Conservation (phyloP, 1,140 invertebrate species). For the Zaprionus ornatus region DNA sequence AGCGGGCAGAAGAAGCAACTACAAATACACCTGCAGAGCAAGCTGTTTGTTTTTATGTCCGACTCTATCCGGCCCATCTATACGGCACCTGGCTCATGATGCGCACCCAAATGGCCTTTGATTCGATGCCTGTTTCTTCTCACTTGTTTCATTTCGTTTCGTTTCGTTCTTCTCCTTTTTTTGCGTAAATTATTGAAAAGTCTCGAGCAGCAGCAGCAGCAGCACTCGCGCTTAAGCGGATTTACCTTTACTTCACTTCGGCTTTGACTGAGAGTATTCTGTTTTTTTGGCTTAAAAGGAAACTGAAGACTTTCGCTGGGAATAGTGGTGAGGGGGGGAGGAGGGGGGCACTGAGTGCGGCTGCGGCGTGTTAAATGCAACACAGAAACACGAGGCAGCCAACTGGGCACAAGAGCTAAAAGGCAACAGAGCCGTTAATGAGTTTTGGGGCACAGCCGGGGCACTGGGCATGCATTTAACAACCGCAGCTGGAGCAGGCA, state of each 20-base stretch:
- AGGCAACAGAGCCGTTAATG: slow-evolving; percentile 69
- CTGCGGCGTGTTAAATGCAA: slow-evolving; percentile 52
- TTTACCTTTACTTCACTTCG: slow-evolving; percentile 33
- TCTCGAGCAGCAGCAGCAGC: slow-evolving; percentile 47
- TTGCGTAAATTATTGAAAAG: slow-evolving; percentile 74
- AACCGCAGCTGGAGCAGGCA: slow-evolving; percentile 38
- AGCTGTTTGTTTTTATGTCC: slow-evolving; percentile 58
- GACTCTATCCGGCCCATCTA: slow-evolving; percentile 41
- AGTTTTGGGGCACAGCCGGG: slow-evolving; percentile 50
- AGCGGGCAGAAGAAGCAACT: not conserved
- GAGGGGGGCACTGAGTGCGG: not conserved
- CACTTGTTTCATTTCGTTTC: slow-evolving; percentile 2
- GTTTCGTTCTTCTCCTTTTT: slow-evolving; percentile 17
- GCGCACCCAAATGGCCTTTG: slow-evolving; percentile 56
- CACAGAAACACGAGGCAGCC: slow-evolving; percentile 29
- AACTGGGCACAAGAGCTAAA: slow-evolving; percentile 51
- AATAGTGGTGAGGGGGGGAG: no score
- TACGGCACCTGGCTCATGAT: slow-evolving; percentile 50
- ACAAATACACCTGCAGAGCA: slow-evolving; percentile 27
- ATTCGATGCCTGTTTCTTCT: slow-evolving; percentile 46
- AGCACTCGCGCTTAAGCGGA: slow-evolving; percentile 63
- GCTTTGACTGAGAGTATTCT: not conserved
- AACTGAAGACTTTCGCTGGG: slow-evolving; percentile 34
- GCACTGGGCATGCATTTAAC: slow-evolving; percentile 58
- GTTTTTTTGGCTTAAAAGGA: slow-evolving; percentile 26